phyloP scores from a whole-genome alignment of 1,140 invertebrate genomes.

The Drosophila athabasca region DNA sequence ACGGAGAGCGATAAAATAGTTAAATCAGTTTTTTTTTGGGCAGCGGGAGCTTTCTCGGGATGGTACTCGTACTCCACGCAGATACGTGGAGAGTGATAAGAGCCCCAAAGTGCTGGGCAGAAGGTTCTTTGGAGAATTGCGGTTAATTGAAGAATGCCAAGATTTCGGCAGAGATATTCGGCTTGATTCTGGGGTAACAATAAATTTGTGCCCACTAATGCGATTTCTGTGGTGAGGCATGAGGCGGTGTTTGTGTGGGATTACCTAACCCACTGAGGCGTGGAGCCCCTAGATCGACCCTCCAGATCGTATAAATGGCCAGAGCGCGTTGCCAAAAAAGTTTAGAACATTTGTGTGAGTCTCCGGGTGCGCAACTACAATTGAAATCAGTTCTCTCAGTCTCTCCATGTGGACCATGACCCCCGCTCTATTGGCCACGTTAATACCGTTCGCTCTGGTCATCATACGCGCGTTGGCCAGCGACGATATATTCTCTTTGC shows the following conservation, averaged over 20 bases:
- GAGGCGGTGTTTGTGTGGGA: not conserved
- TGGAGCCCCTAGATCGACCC: conserved; percentile 7
- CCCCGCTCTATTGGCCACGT: conserved; percentile 52
- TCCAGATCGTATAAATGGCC: conserved; percentile 57
- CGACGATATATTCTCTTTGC: conserved; percentile 51
- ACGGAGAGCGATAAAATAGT: conserved; percentile 67
- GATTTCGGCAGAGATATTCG: conserved; percentile 58
- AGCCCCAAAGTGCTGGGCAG: too few species aligned
- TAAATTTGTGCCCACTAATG: conserved; percentile 64
- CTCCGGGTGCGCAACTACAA: conserved; percentile 36
- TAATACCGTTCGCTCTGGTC: conserved; percentile 27
- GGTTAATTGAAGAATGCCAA: conserved; percentile 69
- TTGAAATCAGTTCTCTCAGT: conserved; percentile 20
- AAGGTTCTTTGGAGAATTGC: conserved; percentile 35
- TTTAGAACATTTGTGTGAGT: conserved; percentile 71
- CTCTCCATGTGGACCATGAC: conserved; percentile 36
- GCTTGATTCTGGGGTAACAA: conserved; percentile 52
- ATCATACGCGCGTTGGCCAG: not conserved
- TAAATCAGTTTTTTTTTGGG: conserved; percentile 42
- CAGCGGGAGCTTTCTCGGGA: conserved; percentile 32
- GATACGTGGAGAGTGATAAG: conserved; percentile 62
- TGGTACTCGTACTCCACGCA: not conserved
- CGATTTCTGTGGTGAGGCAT: conserved; percentile 65
- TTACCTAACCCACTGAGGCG: conserved; percentile 61
- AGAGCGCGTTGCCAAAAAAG: conserved; percentile 50